phyloP scores from a whole-genome alignment of 1,140 invertebrate species.

The Hylyphantes graminicola region DNA sequence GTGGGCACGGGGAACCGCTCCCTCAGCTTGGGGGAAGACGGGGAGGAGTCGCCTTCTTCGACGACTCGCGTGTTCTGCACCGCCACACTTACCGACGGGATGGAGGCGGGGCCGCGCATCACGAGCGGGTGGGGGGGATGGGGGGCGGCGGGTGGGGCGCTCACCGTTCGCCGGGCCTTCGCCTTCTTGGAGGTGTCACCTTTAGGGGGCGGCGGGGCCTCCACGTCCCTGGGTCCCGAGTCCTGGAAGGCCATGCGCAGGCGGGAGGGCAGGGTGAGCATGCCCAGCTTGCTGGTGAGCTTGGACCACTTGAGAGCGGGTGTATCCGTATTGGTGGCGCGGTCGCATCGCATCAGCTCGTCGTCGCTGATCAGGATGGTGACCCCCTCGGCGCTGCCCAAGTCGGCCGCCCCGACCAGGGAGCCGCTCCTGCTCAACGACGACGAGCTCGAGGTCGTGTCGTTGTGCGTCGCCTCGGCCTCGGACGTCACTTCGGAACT shows the following conservation, averaged over 20 bases:
- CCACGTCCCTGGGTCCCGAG: conserved; percentile 9
- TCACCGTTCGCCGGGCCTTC: conserved; percentile 57
- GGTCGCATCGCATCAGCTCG: conserved; percentile 47
- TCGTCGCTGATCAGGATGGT: conserved; percentile 48
- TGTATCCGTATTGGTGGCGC: conserved; percentile 60
- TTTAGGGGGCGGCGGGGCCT: conserved; percentile 1
- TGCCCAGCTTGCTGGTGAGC: conserved; percentile 41
- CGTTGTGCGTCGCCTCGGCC: conserved; percentile 49
- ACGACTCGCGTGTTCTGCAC: conserved; percentile 30
- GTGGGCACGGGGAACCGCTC: conserved; percentile 56
- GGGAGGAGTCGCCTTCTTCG: conserved; percentile 38
- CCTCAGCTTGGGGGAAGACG: conserved; percentile 53
- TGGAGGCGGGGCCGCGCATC: conserved; percentile 35
- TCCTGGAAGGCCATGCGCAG: conserved; percentile 53
- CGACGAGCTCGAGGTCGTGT: conserved; percentile 50
- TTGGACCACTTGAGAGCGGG: conserved; percentile 59
- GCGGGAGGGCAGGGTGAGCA: conserved; percentile 40
- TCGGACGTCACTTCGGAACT: conserved; percentile 62
- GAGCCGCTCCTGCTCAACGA: conserved; percentile 32
- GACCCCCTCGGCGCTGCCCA: conserved; percentile 13
- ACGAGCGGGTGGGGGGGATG: conserved; percentile 35
- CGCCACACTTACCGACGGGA: conserved; percentile 55
- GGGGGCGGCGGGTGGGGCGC: conserved; percentile 47
- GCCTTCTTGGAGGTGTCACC: conserved; percentile 34
- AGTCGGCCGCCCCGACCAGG: background rate